Conservation (phyloP, 2,797 vertebrate species). For the Gallinago nigripennis region DNA sequence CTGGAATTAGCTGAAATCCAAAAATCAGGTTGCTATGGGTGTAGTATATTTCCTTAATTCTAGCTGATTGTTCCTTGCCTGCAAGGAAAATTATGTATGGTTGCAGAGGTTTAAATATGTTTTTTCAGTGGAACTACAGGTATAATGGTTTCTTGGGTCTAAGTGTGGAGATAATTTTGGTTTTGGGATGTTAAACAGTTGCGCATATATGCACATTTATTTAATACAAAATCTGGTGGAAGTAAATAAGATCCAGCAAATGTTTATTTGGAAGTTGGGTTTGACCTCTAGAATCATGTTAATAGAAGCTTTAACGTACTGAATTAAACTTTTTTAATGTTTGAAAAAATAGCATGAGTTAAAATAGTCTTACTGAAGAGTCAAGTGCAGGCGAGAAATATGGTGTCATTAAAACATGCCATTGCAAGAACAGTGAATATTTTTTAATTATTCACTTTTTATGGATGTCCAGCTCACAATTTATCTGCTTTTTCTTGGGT, state of each 20-base stretch:
- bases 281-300: slow-evolving; percentile 32
- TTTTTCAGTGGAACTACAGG: slow-evolving; percentile 48
- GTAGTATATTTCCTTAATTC: slow-evolving; percentile 72
- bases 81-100: slow-evolving; percentile 63
- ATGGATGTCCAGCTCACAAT: neutral
- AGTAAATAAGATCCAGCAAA: slow-evolving; percentile 39
- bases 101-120: slow-evolving; percentile 45
- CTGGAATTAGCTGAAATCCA: slow-evolving; percentile 70
- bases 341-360: neutral
- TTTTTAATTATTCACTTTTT: slow-evolving; percentile 5
- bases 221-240: slow-evolving; percentile 15
- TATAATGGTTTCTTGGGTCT: slow-evolving; percentile 58
- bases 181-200: slow-evolving; percentile 33
- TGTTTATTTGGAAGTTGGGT: slow-evolving; percentile 34
- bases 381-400: neutral
- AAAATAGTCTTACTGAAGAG: neutral
- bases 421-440: neutral
- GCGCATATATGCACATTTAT: neutral
- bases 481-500: neutral
- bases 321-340: neutral
- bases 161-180: slow-evolving; percentile 50
- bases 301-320: neutral
- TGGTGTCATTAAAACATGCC: neutral
- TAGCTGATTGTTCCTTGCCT: slow-evolving; percentile 62
- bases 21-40: slow-evolving; percentile 33